Evolutionary conservation across 2,113 vertebrate species (phyloP).

Genomic region (Dromaius novaehollandiae): DNA sequence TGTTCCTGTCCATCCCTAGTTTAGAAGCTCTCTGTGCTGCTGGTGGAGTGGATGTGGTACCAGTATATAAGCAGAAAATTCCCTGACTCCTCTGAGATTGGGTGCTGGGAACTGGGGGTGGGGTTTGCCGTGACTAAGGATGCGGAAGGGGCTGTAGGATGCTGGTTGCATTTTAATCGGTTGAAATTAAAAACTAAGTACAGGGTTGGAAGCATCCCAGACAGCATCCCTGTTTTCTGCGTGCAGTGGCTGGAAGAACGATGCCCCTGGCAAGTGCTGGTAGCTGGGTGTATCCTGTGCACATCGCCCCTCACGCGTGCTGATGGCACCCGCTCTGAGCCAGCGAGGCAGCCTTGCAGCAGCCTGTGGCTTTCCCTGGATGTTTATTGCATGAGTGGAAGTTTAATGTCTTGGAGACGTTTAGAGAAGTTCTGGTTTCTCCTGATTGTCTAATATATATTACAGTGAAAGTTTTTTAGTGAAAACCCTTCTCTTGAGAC

Average conservation of each 20-base stretch:
- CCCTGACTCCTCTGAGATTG: not conserved
- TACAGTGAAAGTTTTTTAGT: not conserved
- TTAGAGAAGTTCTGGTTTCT: not conserved
- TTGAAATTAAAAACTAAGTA: not conserved
- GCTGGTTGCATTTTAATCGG: not conserved
- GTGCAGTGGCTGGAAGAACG: not conserved
- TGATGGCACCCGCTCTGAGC: not conserved
- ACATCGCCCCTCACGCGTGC: rapidly evolving
- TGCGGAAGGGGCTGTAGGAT: not conserved
- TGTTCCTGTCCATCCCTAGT: not conserved
- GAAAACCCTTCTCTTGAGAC: not conserved
- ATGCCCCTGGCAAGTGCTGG: rapidly evolving
- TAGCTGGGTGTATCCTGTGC: not conserved
- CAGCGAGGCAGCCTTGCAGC: not conserved
- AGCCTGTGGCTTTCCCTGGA: not conserved
- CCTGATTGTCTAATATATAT: too few species aligned
- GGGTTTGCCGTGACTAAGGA: not conserved
- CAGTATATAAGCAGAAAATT: rapidly evolving
- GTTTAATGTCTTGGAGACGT: not conserved
- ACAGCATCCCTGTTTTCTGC: not conserved
- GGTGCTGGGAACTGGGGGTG: not conserved
- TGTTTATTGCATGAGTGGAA: not conserved
- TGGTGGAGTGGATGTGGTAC: not conserved
- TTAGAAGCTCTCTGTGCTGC: not conserved
- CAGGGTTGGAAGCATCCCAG: not conserved